A percentile compares a stretch with the other conserved stretches of the same genome.
Conservation (phyloP, 53 echinoderm and acorn worm genomes). For the Temnopleurus reevesii region DNA sequence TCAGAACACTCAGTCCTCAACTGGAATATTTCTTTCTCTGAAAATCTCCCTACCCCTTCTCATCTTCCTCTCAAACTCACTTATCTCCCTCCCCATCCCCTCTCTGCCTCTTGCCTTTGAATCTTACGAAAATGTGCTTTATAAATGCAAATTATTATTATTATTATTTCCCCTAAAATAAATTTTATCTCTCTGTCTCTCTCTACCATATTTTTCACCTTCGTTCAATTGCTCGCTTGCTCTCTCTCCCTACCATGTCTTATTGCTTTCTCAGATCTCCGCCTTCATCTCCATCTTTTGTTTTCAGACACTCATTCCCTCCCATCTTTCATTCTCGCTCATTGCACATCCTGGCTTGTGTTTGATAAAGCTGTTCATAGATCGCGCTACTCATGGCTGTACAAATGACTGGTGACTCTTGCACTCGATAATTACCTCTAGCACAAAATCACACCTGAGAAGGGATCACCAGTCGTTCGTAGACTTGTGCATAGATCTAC, state of each 20-base stretch:
- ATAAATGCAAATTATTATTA: too few species aligned
- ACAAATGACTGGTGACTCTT: too few species aligned
- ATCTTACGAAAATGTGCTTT: too few species aligned
- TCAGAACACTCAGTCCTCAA: too few species aligned
- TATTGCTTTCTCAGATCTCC: not conserved
- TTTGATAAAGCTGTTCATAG: too few species aligned
- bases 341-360: not conserved
- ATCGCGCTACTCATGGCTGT: too few species aligned
- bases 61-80: not conserved
- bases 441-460: too few species aligned
- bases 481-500: too few species aligned
- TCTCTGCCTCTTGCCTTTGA: not conserved
- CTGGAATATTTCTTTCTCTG: not conserved
- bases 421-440: too few species aligned
- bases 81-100: not conserved
- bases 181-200: not conserved
- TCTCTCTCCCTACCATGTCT: not conserved
- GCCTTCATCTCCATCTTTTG: not conserved
- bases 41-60: not conserved
- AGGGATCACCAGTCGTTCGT: too few species aligned
- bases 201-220: too few species aligned
- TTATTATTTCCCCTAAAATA: not conserved
- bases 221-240: not conserved
- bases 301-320: not conserved
- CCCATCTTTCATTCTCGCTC: not conserved